Evolutionary conservation across 2,888 invertebrate genomes (phyloP).

Genomic region (Carterocephalus palaemon): DNA sequence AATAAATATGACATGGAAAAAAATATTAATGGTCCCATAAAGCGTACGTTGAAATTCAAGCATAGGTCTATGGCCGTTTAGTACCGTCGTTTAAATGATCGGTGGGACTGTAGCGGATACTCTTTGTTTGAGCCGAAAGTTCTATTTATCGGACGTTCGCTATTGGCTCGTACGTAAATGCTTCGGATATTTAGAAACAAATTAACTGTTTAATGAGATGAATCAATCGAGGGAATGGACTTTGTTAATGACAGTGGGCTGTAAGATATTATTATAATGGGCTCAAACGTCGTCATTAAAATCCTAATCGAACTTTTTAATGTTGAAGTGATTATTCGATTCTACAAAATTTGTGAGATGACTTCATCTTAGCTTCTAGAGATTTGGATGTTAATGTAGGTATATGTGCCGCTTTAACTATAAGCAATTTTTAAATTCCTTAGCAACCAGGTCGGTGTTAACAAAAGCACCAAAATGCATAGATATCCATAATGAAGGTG

Average conservation of each 20-base stretch:
- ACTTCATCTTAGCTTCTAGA: no score
- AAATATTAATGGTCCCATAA: slow-evolving; percentile 69
- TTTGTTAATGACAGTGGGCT: not conserved
- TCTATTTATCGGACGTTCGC: slow-evolving; percentile 22
- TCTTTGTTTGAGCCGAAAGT: slow-evolving; percentile 49
- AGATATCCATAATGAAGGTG: slow-evolving; percentile 54
- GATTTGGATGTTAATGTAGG: no score
- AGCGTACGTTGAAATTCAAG: slow-evolving; percentile 67
- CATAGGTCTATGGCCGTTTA: slow-evolving; percentile 56
- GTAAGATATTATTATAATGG: no score
- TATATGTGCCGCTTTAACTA: no score
- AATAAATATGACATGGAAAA: slow-evolving; percentile 68
- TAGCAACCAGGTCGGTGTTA: slow-evolving; percentile 48
- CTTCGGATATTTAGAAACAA: slow-evolving; percentile 5
- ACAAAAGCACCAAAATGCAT: slow-evolving; percentile 51
- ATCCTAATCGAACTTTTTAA: not conserved
- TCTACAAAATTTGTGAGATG: no score
- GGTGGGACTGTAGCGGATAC: slow-evolving; percentile 40
- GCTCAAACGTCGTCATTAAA: not conserved
- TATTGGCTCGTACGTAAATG: slow-evolving; percentile 14
- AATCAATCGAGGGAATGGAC: slow-evolving; percentile 1
- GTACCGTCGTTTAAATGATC: slow-evolving; percentile 47
- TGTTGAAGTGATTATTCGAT: no score
- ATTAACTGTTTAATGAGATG: slow-evolving; percentile 5
- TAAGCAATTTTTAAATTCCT: slow-evolving; percentile 39